Percentiles rank a stretch among this genome's conserved stretches.
Conservation (phyloP, 2,888 invertebrate species). For the Steinernema carpocapsae region DNA sequence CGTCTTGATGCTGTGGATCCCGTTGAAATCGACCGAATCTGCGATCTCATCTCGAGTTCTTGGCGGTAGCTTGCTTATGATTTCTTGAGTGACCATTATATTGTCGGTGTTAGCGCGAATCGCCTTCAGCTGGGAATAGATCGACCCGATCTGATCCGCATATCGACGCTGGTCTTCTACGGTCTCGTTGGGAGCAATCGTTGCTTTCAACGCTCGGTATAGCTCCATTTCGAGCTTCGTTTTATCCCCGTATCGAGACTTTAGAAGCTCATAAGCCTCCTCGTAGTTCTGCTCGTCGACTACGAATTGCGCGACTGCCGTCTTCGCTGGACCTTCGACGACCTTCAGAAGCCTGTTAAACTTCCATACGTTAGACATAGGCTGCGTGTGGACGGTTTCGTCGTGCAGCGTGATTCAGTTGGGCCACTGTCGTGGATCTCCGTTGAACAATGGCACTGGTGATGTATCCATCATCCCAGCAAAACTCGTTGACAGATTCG, state of each 20-base stretch:
- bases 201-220: neutral
- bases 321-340: neutral
- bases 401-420: no score
- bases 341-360: no score
- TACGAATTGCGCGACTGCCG: neutral
- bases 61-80: neutral
- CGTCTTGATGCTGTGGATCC: neutral
- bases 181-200: neutral
- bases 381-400: no score
- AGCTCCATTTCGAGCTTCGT: neutral
- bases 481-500: no score
- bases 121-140: neutral
- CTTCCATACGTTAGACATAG: no score
- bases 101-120: neutral
- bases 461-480: no score
- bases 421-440: no score
- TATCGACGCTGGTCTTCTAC: neutral
- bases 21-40: no score
- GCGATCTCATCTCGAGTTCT: no score
- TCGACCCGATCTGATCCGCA: neutral
- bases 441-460: no score
- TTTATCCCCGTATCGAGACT: neutral
- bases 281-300: neutral
- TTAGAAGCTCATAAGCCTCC: neutral
- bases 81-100: neutral